Base-by-base conservation (phyloP, 2,797 vertebrate genomes). In the Setipinna tenuifilis region DNA sequence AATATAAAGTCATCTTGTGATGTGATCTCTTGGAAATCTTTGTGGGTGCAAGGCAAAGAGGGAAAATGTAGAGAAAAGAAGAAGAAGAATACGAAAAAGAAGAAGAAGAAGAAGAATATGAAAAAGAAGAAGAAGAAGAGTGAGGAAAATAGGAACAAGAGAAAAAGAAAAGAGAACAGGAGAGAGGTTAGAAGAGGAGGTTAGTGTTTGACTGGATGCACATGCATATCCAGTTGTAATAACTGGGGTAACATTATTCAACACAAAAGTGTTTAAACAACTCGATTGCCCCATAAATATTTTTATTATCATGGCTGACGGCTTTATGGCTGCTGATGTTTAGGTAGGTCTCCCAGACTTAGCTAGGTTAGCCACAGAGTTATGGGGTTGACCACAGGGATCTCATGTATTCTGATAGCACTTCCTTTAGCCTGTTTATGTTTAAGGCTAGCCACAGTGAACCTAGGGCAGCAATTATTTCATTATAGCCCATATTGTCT, bases 91-190 rank as follows among this genome's bases (percentile, higher is more conserved):
- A 54, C 0, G 50, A 54, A 54, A 54, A 54, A 54, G 50, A 48
- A 83, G 87, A 75, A 44, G 31, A 31, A 71, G 50, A 23, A 54
- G 83, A 83, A 44, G 54, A 75, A 23, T 82, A 65, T 9, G 23
- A 58, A 19, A 41, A 1, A 2, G 17, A 83, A 87, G 65, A 41
- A 48, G 46, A 48, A 48, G 46, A 48, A 48, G 46, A 48, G 10
- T 3, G 46, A 48, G 46, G 46, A 48, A 10, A 48, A 48, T 3
- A 48, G 14, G 50, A 54, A 54, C 9, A 54, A 54, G 50, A 54
- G 35, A 41, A 41, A 82, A 71, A 14, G 28, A 62, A 11, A 46
- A 1, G 2, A 16, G 3, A 28, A 28, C 2, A 62, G 62, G 28
- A 65, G 62, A 65, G n/a, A 41, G 68, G 25, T 12, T 11, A 75